These are phyloP conservation scores for Octonoba sinensis DNA, from an alignment of 2,888 invertebrate genomes.

Conservation along the genomic window DNA sequence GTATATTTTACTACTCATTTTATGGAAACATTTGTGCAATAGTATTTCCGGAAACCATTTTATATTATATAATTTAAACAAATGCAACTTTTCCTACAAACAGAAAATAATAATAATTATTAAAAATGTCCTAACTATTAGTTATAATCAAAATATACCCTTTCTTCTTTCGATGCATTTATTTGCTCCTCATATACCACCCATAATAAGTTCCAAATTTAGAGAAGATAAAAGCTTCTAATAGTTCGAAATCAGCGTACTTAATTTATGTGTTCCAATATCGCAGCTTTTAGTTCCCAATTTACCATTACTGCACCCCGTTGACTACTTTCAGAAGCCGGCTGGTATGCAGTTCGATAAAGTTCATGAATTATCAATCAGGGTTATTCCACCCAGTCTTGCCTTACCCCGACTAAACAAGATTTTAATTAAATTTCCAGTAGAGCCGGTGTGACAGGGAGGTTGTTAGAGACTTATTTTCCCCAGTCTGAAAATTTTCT, in stretches of 20 bases:
- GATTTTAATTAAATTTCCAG: conserved; percentile 56
- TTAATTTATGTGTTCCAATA: conserved; percentile 61
- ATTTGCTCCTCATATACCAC: conserved; percentile 17
- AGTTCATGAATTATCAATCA: conserved; percentile 60
- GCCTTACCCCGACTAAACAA: conserved; percentile 22
- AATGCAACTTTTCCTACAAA: too few species aligned
- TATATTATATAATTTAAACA: too few species aligned
- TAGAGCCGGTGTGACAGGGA: conserved; percentile 1
- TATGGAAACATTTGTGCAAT: too few species aligned
- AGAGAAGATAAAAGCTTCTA: conserved; percentile 14
- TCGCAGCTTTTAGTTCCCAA: conserved; percentile 46
- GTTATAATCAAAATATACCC: conserved; percentile 1
- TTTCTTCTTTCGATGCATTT: too few species aligned
- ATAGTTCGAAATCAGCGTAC: conserved; percentile 24
- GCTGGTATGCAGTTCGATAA: conserved; percentile 5
- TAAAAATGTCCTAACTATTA: too few species aligned
- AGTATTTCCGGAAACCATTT: too few species aligned
- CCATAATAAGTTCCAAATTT: conserved; percentile 28
- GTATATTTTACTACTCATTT: too few species aligned
- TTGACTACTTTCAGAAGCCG: conserved; percentile 23
- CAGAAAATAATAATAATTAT: too few species aligned
- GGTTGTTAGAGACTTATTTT: too few species aligned
- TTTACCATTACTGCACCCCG: conserved; percentile 30
- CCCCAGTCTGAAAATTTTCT: too few species aligned
- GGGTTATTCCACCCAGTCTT: background rate